Evolutionary conservation across 2,888 invertebrate species (phyloP).

Genomic region (Lithophane semibrunnea): DNA sequence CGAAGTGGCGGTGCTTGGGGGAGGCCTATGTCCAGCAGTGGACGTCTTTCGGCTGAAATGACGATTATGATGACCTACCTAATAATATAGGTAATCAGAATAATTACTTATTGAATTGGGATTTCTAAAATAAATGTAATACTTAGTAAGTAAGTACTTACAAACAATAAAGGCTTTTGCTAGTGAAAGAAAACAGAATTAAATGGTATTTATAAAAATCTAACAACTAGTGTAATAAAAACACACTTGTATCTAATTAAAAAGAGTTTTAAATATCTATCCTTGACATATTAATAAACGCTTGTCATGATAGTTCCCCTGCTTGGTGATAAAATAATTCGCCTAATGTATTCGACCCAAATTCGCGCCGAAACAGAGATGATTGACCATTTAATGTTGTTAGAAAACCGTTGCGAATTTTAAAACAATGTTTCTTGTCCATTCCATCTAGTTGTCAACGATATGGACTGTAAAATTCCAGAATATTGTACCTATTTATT

Average conservation of each 20-base stretch:
- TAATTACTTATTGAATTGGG: neutral
- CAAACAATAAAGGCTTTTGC: too few species aligned
- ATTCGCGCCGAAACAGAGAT: conserved; percentile 80
- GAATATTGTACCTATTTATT: conserved; percentile 15
- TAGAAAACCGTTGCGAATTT: conserved; percentile 81
- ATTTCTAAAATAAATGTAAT: neutral
- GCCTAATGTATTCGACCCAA: conserved; percentile 83
- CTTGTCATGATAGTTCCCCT: conserved; percentile 60
- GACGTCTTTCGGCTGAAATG: too few species aligned
- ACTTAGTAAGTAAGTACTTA: neutral
- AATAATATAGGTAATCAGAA: neutral
- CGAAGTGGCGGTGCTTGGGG: too few species aligned
- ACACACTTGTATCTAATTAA: conserved; percentile 20
- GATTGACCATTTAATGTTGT: conserved; percentile 86
- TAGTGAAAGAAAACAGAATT: neutral
- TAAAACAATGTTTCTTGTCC: conserved; percentile 61
- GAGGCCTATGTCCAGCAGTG: too few species aligned
- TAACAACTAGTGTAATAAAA: conserved; percentile 8
- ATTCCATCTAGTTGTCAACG: conserved; percentile 36
- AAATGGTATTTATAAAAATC: neutral
- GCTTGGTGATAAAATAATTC: conserved; percentile 75
- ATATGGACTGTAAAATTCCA: conserved; percentile 14
- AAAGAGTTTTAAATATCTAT: conserved; percentile 44
- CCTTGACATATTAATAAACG: conserved; percentile 59
- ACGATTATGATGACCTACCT: too few species aligned